Conservation (phyloP, 2,113 vertebrate genomes). For the Globicephala melas region DNA sequence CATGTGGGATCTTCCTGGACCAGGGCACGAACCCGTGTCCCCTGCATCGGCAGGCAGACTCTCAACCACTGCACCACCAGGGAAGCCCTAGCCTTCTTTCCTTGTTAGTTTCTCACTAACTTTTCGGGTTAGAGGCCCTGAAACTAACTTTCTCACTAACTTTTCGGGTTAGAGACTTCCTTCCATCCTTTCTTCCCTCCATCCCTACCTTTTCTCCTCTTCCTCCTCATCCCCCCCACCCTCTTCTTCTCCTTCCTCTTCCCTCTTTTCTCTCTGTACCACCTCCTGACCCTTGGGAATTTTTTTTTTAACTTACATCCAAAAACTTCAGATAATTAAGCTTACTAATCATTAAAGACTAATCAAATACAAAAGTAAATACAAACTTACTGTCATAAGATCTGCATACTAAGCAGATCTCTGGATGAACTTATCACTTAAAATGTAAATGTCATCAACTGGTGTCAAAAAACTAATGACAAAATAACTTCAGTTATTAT, state of each 20-base stretch:
- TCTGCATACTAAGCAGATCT: not conserved
- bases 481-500: not conserved
- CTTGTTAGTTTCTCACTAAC: not conserved
- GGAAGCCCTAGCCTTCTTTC: not conserved
- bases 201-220: not conserved
- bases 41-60: too few relatives aligned
- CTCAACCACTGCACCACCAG: too few relatives aligned
- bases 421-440: not conserved
- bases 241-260: too few relatives aligned
- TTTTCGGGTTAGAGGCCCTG: not conserved
- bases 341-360: not conserved
- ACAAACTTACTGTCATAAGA: not conserved
- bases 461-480: not conserved
- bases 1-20: too few relatives aligned
- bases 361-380: conserved; percentile 1
- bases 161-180: not conserved
- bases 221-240: too few relatives aligned
- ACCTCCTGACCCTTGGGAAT: not conserved
- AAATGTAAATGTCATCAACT: not conserved
- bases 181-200: not conserved
- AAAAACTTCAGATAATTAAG: not conserved
- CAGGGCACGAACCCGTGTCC: too few relatives aligned
- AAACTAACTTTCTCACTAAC: not conserved
- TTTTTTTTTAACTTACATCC: not conserved
- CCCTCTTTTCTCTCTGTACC: not conserved